Evolutionary conservation across 2,888 invertebrate species (phyloP).

Genomic region (Nudaria mundana): DNA sequence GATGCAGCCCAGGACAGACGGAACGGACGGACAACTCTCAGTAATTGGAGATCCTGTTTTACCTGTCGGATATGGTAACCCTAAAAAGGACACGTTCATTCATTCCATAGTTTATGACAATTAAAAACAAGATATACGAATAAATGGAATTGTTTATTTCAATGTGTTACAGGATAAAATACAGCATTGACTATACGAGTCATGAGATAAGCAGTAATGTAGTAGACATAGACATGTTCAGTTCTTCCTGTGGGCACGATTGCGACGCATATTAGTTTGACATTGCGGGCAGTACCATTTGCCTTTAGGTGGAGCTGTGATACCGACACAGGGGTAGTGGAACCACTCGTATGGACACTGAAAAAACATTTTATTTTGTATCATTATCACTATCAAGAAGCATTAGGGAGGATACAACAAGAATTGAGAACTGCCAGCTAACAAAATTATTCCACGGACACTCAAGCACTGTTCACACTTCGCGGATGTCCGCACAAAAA

Average conservation of each 20-base stretch:
- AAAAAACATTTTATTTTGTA: not conserved
- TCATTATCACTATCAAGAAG: too few relatives aligned
- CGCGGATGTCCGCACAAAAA: too few relatives aligned
- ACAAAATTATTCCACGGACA: too few relatives aligned
- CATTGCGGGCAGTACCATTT: constrained; percentile 99
- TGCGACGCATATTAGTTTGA: constrained; percentile 90
- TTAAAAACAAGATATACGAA: constrained; percentile 6
- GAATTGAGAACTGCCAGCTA: too few relatives aligned
- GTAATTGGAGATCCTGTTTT: too few relatives aligned
- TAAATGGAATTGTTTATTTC: constrained; percentile 35
- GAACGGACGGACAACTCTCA: too few relatives aligned
- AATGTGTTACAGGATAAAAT: constrained; percentile 26
- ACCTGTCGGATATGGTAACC: too few relatives aligned
- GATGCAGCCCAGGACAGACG: too few relatives aligned
- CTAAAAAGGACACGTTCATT: too few relatives aligned
- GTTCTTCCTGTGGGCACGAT: constrained; percentile 89
- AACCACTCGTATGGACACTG: constrained; percentile 99
- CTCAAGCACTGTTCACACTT: too few relatives aligned
- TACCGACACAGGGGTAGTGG: constrained; percentile 98
- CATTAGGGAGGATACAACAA: too few relatives aligned
- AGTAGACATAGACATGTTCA: constrained; percentile 54
- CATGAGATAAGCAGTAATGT: constrained; percentile 20
- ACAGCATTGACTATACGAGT: constrained; percentile 14
- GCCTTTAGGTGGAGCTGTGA: constrained; percentile 97
- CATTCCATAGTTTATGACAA: too few relatives aligned